Evolutionary conservation across 64 coral and sea anemone species (phyloP), one percentile per base, ranked within the genome.

Genomic region (Actinia tenebrosa): DNA sequence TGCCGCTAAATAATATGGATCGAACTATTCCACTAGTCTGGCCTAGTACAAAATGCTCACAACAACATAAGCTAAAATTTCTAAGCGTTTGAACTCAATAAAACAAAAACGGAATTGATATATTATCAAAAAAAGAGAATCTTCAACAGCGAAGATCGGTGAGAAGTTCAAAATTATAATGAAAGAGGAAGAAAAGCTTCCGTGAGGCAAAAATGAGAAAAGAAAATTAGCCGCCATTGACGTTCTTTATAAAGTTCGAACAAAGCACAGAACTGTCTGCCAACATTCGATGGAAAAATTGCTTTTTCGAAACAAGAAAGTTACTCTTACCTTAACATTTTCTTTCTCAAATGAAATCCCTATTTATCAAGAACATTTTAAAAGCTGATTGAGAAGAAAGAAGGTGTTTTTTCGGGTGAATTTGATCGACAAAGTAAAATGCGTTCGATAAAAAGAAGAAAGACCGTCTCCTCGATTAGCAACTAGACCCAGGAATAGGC

Each of bases 241-340:
- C 7, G 69, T 75, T 75, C 69, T 75, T 75, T 75, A 26, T 75
- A n/a, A 30, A 75, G 11, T 75, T 75, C 69, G n/a, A 27, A 75
- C 69, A 75, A 75, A 66, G 19, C 63, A 66, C 19, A 66, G 23
- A 23, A 66, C 63, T 75, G 69, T 75, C 26, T 75, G 26, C 69
- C 15, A 25, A 75, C 13, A 27, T 43, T 75, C 69, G 26, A n/a
- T 42, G n/a, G 23, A 15, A 75, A 75, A 75, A 75, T 37, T n/a
- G 25, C 26, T 27, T 75, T 42, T 37, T 13, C 15, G 25, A 75
- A 26, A 26, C 0, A 30, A 4, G 3, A 30, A 75, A 75, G 15
- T n/a, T 75, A 25, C 69, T 75, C 69, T 75, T 75, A 75, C 69
- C 69, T 75, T 25, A 75, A 42, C 69, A 75, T 75, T 75, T 37